Evolutionary conservation across 2,113 vertebrate species (phyloP), one percentile per base, ranked within the genome.

Genomic region (Pomatorhinus ruficollis): DNA sequence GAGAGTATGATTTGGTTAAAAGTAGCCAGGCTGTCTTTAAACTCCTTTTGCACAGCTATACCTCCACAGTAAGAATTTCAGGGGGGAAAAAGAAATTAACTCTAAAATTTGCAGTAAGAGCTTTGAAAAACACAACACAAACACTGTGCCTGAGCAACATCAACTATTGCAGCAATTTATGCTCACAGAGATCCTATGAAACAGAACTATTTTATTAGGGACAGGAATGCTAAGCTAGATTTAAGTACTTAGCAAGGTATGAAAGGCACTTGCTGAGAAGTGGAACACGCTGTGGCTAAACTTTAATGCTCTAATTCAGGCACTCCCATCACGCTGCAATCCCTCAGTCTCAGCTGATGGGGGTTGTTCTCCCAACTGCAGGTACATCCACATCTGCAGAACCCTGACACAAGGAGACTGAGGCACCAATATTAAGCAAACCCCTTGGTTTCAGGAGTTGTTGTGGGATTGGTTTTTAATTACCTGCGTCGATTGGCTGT

Each of bases 401-500:
- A 74, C 74, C 64, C 75, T 74, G 83, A 50, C 79, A 95, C 79
- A 64, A 70, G 56, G 56, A 95, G 83, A 85, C 63, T 15, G 44
- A 93, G 31, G 64, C 6, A 85, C 15, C 42, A 72, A 11, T 11
- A 63, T 59, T 44, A 86, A 83, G 83, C 88, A 96, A 94, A 94
- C 95, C 96, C 93, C 93, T 96, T 96, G 95, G 96, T 89, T 95
- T 96, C 96, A 97, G 95, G 95, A 97, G 92, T 95, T 95, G 96
- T 95, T 53, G 49, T 60, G 63, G 70, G 63, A 74, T 83, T 78
- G 37, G 10, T 45, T 27, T 90, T 90, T 39, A 95, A 96, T 92
- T 59, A 90, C 92, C 92, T 93, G 92, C 11, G 95, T 96, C 96
- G 24, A 50, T 96, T 97, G 93, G 96, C 96, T 97, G 96, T 96